phyloP scores from a whole-genome alignment of 2,113 vertebrate species.

The Laterallus jamaicensis region DNA sequence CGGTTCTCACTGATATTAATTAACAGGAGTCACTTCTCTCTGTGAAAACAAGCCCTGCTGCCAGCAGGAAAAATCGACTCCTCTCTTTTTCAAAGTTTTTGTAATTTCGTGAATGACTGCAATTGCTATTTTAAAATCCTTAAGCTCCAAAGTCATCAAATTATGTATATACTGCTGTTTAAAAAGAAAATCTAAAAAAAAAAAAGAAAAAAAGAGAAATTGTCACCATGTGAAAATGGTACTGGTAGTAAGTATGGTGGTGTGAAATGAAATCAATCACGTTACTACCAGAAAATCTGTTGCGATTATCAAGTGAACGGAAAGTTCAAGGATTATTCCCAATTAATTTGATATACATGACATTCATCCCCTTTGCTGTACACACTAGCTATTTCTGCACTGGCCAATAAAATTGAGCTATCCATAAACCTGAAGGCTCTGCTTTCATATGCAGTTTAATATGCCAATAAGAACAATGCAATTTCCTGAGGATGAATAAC shows the following conservation, averaged over 20 bases:
- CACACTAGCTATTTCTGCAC: neutral
- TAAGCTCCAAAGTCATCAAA: neutral
- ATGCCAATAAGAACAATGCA: neutral
- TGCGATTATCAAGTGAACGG: neutral
- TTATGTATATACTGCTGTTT: neutral
- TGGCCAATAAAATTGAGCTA: neutral
- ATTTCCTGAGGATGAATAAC: conserved; percentile 26
- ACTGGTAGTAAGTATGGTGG: neutral
- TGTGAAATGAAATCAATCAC: neutral
- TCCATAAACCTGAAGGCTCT: neutral
- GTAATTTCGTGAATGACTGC: neutral
- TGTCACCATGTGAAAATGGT: neutral
- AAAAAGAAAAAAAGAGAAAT: neutral
- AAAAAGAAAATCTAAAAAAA: neutral
- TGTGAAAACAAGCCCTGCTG: neutral
- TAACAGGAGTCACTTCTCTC: neutral
- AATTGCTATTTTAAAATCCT: neutral
- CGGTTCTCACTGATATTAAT: neutral
- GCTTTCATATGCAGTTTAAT: neutral
- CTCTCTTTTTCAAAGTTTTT: neutral
- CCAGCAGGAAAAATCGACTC: neutral
- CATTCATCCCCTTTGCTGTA: neutral
- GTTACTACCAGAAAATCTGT: neutral
- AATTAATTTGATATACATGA: neutral
- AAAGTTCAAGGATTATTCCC: neutral